phyloP scores from a whole-genome alignment of 2,888 invertebrate genomes.

The Torymus auratus region DNA sequence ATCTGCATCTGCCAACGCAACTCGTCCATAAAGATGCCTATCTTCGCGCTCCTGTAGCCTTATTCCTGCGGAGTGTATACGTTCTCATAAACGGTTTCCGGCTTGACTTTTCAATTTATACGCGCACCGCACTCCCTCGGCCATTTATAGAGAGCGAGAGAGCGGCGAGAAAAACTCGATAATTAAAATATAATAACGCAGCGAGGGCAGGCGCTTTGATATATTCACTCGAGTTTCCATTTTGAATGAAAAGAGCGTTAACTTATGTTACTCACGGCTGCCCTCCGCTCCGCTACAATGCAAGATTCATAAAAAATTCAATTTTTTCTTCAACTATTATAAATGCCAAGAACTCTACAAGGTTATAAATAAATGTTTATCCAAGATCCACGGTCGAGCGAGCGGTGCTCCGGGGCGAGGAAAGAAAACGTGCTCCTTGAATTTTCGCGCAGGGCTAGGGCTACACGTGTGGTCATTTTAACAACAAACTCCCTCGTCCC shows the following conservation, averaged over 20 bases:
- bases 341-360: too few relatives aligned
- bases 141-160: slow-evolving; percentile 20
- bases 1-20: slow-evolving; percentile 59
- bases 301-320: too few relatives aligned
- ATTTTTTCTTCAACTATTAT: too few relatives aligned
- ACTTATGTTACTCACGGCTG: too few relatives aligned
- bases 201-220: neutral
- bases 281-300: too few relatives aligned
- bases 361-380: too few relatives aligned
- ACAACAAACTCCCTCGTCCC: slow-evolving; percentile 34
- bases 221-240: slow-evolving; percentile 15
- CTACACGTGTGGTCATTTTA: slow-evolving; percentile 12
- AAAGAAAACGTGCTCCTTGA: too few relatives aligned
- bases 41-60: slow-evolving; percentile 51
- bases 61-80: slow-evolving; percentile 39
- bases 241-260: slow-evolving; percentile 2
- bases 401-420: too few relatives aligned
- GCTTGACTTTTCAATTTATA: slow-evolving; percentile 58
- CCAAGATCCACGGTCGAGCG: too few relatives aligned
- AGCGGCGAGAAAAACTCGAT: slow-evolving; percentile 35
- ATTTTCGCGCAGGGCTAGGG: too few relatives aligned
- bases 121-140: neutral
- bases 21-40: slow-evolving; percentile 58
- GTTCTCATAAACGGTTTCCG: slow-evolving; percentile 57
- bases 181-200: slow-evolving; percentile 40